Conservation (phyloP, 2,797 vertebrate species). For the Eleutherodactylus coqui region DNA sequence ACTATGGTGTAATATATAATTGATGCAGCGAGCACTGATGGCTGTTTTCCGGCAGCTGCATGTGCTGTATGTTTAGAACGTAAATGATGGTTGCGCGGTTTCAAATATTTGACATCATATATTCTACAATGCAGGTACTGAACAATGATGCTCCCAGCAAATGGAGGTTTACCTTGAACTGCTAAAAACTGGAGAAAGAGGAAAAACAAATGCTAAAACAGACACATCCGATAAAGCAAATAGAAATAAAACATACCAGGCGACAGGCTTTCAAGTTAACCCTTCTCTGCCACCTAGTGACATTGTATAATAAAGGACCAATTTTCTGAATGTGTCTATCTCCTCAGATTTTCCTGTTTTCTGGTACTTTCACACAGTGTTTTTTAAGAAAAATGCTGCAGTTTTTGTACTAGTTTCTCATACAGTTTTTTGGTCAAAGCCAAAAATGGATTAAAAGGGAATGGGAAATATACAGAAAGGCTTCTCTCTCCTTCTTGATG, state of each 20-base stretch:
- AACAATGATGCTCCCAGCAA: constrained; percentile 19
- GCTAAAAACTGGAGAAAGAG: constrained; percentile 25
- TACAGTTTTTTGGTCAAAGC: too few relatives aligned
- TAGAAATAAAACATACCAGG: constrained; percentile 24
- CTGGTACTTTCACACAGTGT: too few relatives aligned
- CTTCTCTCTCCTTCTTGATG: too few relatives aligned
- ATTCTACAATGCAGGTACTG: constrained; percentile 17
- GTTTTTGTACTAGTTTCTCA: too few relatives aligned
- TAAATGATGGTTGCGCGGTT: constrained; percentile 3
- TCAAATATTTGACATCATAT: constrained; percentile 18
- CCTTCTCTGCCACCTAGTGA: constrained; percentile 63
- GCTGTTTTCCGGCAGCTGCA: neutral
- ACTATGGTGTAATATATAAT: neutral
- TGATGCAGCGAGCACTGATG: neutral
- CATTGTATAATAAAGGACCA: constrained; percentile 3
- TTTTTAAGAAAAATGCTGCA: too few relatives aligned
- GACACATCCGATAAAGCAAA: constrained; percentile 39
- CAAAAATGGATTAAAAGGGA: too few relatives aligned
- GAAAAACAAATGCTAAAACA: constrained; percentile 33
- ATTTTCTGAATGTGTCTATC: too few relatives aligned
- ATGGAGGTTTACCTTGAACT: constrained; percentile 48
- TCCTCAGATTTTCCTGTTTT: neutral
- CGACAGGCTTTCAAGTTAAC: constrained; percentile 43
- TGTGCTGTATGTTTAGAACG: neutral
- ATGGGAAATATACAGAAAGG: too few relatives aligned